Percentiles rank a stretch among this genome's conserved stretches.
Evolutionary conservation across 2,113 vertebrate genomes (phyloP).

Genomic region (Platanista minor): DNA sequence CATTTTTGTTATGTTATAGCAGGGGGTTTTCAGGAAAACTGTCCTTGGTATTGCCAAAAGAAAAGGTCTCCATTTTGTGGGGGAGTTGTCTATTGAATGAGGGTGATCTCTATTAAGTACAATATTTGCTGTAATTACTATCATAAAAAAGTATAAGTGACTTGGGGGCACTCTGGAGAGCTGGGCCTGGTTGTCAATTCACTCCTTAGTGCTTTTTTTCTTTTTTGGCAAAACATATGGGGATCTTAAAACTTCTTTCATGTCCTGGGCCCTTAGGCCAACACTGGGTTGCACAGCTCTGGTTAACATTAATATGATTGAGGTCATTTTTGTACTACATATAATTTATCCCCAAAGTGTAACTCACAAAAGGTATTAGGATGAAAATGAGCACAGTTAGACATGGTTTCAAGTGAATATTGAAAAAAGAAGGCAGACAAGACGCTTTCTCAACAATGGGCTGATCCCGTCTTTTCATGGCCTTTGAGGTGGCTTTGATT

Average conservation of each 20-base stretch:
- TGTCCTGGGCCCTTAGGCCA: background rate
- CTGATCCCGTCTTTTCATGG: background rate
- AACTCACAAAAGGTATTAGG: conserved; percentile 1
- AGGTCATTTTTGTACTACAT: conserved; percentile 34
- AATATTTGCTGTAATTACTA: background rate
- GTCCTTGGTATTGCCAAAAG: background rate
- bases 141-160: background rate
- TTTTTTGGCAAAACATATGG: background rate
- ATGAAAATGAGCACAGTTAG: background rate
- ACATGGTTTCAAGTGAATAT: conserved; percentile 21
- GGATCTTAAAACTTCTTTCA: conserved; percentile 14
- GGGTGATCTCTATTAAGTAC: background rate
- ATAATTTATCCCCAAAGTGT: conserved; percentile 22
- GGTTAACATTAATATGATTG: conserved; percentile 25
- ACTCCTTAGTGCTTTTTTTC: background rate
- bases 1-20: background rate
- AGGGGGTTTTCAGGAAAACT: background rate
- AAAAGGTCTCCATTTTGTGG: background rate
- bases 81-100: background rate
- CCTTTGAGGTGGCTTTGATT: conserved; percentile 46
- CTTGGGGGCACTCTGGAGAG: background rate
- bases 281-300: background rate
- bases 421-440: conserved; percentile 25
- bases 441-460: background rate
- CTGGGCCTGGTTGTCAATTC: background rate